Base-by-base conservation (phyloP, 2,113 vertebrate genomes). In the Sprattus sprattus region DNA sequence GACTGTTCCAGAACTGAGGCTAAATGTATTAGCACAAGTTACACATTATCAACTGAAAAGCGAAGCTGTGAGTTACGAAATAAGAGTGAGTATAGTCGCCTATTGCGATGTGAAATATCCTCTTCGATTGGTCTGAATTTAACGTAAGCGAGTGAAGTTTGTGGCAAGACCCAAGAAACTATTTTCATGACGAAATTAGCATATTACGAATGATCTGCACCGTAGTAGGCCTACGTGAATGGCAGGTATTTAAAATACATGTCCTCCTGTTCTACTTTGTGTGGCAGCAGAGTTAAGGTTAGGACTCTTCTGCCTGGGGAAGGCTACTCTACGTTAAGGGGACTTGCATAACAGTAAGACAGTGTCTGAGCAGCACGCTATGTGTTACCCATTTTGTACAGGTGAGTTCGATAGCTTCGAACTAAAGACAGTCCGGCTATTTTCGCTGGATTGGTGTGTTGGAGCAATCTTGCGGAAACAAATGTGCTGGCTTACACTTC, bases 401-500 rank as follows among this genome's bases (percentile, higher is more conserved):
- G 71, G 71, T 78, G 71, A 78, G 32, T 78, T 71, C 39, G 71
- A 32, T 78, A 5, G 71, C 28, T 13, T 44, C 32, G 13, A 78
- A 60, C 18, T 60, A 60, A 60, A 78, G 71, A 78, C 71, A 78
- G 13, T 44, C 71, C 15, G 11, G 13, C 13, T 39, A 32, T 78
- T 78, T 78, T 78, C 11, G 28, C 32, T 44, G 4, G 11, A 16
- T 39, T 78, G 71, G 71, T 78, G 71, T 78, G 32, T 13, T 32
- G 32, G 71, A 78, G 32, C 71, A 78, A 39, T 78, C 71, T 18
- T 44, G 71, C 71, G 28, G 71, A 78, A 78, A 78, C 71, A 32
- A 78, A 78, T 78, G 71, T 32, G 71, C 71, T 44, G 71, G 71
- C 71, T 78, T 78, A 32, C 71, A 78, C 11, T 78, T 78, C 71